Percentiles rank a stretch among this genome's conserved stretches.
These are phyloP conservation scores for Epizoanthus rinbou DNA, from an alignment of 92 coral and sea anemone genomes.

Conservation along the genomic window DNA sequence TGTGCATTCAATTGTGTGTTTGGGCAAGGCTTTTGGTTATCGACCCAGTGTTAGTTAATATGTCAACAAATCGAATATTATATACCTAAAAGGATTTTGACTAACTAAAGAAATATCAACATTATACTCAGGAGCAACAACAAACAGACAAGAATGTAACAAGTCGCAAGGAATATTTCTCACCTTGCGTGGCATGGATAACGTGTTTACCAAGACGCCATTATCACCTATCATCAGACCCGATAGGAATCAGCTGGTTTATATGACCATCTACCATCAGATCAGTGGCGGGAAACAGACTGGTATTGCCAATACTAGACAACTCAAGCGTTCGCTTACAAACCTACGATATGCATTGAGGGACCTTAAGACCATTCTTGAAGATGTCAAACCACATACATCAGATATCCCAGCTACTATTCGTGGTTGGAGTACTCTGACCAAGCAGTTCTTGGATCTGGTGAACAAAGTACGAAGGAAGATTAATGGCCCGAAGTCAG, in stretches of 20 bases:
- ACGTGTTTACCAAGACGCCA: slow-evolving; percentile 21
- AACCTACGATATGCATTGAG: not conserved
- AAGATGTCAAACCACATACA: not conserved
- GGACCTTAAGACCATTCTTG: slow-evolving; percentile 2
- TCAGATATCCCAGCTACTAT: slow-evolving; percentile 1
- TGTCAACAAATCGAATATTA: no score
- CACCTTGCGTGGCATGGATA: slow-evolving; percentile 1
- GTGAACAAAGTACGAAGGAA: slow-evolving; percentile 13
- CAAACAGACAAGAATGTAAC: not conserved
- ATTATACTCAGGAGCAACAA: not conserved
- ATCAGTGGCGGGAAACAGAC: slow-evolving; percentile 58
- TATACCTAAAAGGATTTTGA: no score
- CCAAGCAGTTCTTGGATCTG: not conserved
- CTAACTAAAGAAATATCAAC: no score
- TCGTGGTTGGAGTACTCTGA: slow-evolving; percentile 2
- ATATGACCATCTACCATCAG: slow-evolving; percentile 46
- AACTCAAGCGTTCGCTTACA: slow-evolving; percentile 11
- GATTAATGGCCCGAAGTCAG: not conserved
- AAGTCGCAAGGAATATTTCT: slow-evolving; percentile 12
- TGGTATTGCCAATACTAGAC: slow-evolving; percentile 37
- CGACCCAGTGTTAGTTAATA: no score
- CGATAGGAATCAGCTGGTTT: slow-evolving; percentile 12
- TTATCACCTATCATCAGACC: slow-evolving; percentile 17
- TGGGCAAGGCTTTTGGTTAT: no score
- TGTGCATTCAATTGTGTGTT: no score